Evolutionary conservation across 1,140 invertebrate genomes (phyloP).

Genomic region (Rhizoglyphus robini): DNA sequence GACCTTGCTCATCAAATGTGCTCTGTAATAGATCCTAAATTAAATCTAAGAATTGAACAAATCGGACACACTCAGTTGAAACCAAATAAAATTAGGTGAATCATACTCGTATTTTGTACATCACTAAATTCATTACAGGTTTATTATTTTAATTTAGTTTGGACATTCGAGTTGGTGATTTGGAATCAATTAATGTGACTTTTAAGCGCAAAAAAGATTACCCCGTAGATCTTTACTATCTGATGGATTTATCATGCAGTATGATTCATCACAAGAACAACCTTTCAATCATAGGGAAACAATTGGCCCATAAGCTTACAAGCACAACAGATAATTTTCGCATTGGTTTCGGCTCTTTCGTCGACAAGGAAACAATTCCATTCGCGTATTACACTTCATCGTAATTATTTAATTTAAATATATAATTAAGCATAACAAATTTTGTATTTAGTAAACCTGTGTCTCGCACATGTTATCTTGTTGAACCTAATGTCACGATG

Average conservation of each 20-base stretch:
- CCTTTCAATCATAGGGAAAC: slow-evolving; percentile 10
- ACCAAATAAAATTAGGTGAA: background rate
- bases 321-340: slow-evolving; percentile 82
- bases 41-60: too few relatives aligned
- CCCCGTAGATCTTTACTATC: slow-evolving; percentile 73
- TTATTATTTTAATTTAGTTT: too few relatives aligned
- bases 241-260: slow-evolving; percentile 66
- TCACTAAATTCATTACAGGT: too few relatives aligned
- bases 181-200: slow-evolving; percentile 28
- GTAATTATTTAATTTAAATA: too few relatives aligned
- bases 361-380: slow-evolving; percentile 96
- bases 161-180: background rate
- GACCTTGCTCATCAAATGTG: background rate
- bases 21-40: background rate
- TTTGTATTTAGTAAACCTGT: too few relatives aligned
- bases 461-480: too few relatives aligned
- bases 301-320: slow-evolving; percentile 43
- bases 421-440: too few relatives aligned
- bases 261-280: slow-evolving; percentile 59
- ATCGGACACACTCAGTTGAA: too few relatives aligned
- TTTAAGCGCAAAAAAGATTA: slow-evolving; percentile 55
- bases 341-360: slow-evolving; percentile 91
- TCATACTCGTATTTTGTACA: too few relatives aligned
- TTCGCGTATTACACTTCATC: slow-evolving; percentile 47
- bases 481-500: too few relatives aligned